Evolutionary conservation across 2,113 vertebrate species (phyloP).

Genomic region (Pica pica): DNA sequence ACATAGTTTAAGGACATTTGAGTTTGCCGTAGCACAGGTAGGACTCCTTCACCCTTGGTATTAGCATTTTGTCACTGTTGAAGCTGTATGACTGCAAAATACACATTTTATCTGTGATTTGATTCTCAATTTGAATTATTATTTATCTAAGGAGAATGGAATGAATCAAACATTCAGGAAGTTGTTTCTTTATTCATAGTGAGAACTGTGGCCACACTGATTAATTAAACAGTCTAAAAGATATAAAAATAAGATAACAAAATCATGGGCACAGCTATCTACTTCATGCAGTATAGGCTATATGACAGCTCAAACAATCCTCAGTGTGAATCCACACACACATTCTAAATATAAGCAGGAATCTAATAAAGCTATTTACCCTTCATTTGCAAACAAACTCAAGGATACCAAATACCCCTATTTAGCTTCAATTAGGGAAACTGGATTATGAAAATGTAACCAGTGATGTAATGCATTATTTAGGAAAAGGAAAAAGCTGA

Average conservation of each 20-base stretch:
- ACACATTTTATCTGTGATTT: neutral
- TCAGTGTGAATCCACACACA: neutral
- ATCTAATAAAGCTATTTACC: neutral
- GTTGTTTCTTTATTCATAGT: neutral
- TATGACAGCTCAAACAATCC: neutral
- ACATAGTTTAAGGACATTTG: neutral
- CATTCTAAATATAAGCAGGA: neutral
- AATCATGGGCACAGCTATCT: neutral
- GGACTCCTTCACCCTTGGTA: neutral
- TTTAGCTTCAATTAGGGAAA: neutral
- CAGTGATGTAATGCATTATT: neutral
- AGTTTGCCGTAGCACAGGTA: neutral
- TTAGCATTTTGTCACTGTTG: neutral
- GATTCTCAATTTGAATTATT: neutral
- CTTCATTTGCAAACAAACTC: neutral
- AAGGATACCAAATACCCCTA: neutral
- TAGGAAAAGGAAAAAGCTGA: neutral
- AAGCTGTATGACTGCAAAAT: neutral
- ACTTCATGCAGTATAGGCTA: neutral
- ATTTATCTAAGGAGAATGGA: neutral
- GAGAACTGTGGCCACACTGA: neutral
- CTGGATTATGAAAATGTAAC: neutral
- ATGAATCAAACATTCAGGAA: neutral
- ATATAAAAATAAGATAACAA: neutral
- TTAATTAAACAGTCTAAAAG: neutral